Conservation (phyloP, 2,113 vertebrate species). For the Anser cygnoides region DNA sequence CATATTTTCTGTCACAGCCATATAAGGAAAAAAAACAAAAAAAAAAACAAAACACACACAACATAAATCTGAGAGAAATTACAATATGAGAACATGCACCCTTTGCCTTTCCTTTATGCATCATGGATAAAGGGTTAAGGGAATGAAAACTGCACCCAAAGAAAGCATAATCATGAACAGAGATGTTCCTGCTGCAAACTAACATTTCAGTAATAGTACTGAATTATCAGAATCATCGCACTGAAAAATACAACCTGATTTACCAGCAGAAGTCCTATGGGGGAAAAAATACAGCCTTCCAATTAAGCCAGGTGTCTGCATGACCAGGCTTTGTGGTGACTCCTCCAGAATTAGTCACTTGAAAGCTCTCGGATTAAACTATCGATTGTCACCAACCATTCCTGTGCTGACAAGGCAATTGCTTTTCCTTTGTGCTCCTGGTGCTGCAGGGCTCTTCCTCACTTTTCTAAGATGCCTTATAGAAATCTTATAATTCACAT, state of each 20-base stretch:
- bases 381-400: background rate
- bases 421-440: background rate
- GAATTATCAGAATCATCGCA: background rate
- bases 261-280: background rate
- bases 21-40: background rate
- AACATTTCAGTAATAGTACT: background rate
- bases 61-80: background rate
- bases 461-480: background rate
- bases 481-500: background rate
- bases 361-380: background rate
- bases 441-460: slow-evolving; percentile 15
- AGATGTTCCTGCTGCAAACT: background rate
- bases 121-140: background rate
- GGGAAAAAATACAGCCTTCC: background rate
- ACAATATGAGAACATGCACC: background rate
- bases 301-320: background rate
- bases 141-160: background rate
- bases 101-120: background rate
- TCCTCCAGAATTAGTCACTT: background rate
- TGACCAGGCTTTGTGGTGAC: background rate
- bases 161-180: background rate
- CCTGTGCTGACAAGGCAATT: background rate
- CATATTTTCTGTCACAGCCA: background rate
- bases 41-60: no score
- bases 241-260: background rate